These are phyloP conservation scores for Cottoperca gobio DNA, from an alignment of 2,797 vertebrate species.

Conservation along the genomic window DNA sequence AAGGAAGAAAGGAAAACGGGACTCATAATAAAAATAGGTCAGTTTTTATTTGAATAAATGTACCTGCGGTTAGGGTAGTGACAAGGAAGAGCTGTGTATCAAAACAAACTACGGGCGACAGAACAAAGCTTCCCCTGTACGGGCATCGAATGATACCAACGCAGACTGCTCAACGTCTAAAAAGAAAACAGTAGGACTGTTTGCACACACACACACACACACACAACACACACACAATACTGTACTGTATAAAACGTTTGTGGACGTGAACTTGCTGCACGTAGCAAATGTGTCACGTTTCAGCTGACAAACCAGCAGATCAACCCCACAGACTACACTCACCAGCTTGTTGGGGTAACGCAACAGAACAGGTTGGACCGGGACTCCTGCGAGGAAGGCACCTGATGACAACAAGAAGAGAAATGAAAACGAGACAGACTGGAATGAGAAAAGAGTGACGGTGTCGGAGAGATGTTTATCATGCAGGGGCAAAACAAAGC, in stretches of 20 bases:
- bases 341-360: slow-evolving; percentile 90
- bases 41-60: too few species aligned
- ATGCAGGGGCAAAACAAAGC: background rate
- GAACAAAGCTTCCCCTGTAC: background rate
- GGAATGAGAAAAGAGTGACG: background rate
- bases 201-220: too few species aligned
- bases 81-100: background rate
- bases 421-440: background rate
- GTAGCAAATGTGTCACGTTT: too few species aligned
- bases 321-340: slow-evolving; percentile 61
- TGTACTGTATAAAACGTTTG: too few species aligned
- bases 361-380: slow-evolving; percentile 91
- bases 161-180: background rate
- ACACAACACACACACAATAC: too few species aligned
- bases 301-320: too few species aligned
- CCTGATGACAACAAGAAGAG: slow-evolving; percentile 72
- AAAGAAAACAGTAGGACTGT: background rate
- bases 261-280: too few species aligned
- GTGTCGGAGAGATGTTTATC: background rate
- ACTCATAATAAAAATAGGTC: too few species aligned
- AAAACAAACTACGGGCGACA: background rate
- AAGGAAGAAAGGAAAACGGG: too few species aligned
- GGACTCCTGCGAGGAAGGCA: slow-evolving; percentile 91
- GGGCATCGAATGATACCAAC: background rate
- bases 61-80: background rate